These are phyloP conservation scores for Numenius phaeopus DNA, from an alignment of 2,797 vertebrate species.

Conservation along the genomic window DNA sequence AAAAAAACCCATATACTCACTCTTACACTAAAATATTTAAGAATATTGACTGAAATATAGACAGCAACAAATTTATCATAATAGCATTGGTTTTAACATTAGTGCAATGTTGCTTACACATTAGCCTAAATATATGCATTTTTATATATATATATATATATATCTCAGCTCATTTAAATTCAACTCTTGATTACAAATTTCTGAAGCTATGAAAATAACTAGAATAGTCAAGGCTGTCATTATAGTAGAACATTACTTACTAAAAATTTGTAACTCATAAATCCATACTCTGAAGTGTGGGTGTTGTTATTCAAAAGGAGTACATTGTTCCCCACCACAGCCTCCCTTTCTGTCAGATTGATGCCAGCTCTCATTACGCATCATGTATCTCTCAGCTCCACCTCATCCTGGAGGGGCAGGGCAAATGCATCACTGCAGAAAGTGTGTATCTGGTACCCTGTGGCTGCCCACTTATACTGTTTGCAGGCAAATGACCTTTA, in stretches of 20 bases:
- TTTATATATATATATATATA: not conserved
- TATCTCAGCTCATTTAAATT: not conserved
- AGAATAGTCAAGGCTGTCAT: not conserved
- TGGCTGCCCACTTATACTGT: not conserved
- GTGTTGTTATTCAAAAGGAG: not conserved
- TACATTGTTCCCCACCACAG: not conserved
- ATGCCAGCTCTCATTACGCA: not conserved
- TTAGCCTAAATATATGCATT: not conserved
- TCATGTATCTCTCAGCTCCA: fast-evolving
- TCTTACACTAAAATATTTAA: not conserved
- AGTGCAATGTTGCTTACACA: not conserved
- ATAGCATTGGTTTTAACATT: not conserved
- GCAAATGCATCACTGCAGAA: not conserved
- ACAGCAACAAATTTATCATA: not conserved
- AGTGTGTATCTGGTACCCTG: not conserved
- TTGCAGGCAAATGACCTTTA: not conserved
- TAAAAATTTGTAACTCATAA: not conserved
- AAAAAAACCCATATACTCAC: not conserved
- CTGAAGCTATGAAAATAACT: not conserved
- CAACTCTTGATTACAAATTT: not conserved
- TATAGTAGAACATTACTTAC: not conserved
- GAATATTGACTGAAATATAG: not conserved
- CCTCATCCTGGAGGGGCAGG: fast-evolving
- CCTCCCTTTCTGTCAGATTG: not conserved
- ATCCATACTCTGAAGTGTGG: not conserved